Evolutionary conservation across 2,797 vertebrate genomes (phyloP).

Genomic region (Rhynchonycteris naso): DNA sequence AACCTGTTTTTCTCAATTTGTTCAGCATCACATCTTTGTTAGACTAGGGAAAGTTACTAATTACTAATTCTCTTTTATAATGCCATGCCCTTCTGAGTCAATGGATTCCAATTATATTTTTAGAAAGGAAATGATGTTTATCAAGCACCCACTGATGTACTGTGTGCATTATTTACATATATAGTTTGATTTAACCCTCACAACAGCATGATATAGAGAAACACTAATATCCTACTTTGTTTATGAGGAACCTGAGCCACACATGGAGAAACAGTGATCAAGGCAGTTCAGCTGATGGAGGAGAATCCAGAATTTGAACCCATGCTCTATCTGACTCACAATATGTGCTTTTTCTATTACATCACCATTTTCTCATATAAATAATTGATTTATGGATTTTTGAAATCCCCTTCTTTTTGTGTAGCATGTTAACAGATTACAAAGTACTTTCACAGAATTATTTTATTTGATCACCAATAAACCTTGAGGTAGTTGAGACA

Average conservation of each 20-base stretch:
- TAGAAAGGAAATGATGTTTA: slow-evolving; percentile 49
- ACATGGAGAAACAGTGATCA: neutral
- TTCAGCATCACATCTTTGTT: slow-evolving; percentile 2
- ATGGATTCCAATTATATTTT: neutral
- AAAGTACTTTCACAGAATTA: neutral
- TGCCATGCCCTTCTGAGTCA: neutral
- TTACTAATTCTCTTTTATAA: slow-evolving; percentile 46
- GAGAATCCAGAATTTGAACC: neutral
- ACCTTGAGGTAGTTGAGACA: neutral
- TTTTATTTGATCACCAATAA: slow-evolving; percentile 14
- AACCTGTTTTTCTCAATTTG: neutral
- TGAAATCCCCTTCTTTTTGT: neutral
- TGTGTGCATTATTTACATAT: neutral
- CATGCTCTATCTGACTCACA: neutral
- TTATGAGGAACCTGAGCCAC: slow-evolving; percentile 1
- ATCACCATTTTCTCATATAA: neutral
- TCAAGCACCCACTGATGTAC: neutral
- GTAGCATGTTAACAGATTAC: neutral
- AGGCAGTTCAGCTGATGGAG: neutral
- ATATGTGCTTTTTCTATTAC: neutral
- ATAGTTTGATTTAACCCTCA: neutral
- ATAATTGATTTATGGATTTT: neutral
- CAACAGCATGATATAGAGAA: neutral
- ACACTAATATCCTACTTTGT: neutral
- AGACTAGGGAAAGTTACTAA: neutral